Evolutionary conservation across 2,113 vertebrate species (phyloP), one percentile per base, ranked within the genome.

Genomic region (Psettodes erumei): DNA sequence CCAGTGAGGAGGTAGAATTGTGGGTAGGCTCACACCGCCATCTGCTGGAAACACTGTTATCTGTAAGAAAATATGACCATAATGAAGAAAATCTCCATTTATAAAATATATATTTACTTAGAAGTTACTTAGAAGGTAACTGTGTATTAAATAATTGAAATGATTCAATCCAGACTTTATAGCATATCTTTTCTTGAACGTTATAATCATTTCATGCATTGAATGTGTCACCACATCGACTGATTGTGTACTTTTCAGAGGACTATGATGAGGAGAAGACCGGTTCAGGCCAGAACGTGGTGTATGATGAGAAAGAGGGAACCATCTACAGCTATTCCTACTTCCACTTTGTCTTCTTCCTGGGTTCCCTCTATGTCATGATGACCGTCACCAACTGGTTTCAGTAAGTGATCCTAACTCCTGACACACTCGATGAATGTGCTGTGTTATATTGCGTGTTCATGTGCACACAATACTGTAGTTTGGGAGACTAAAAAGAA

Each of bases 321-420:
- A 98, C 97, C 0, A 91, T 97, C 64, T 99, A 99, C 64, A 95
- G 93, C 90, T 99, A 99, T 3, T n/a, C 95, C 71, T 97, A 93
- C 84, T 99, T 99, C 90, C 98, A 99, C 83, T 96, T 96, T 0
- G 94, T 99, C 87, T 99, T 99, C 93, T 97, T 98, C 75, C 88
- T 99, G 75, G 98, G 96, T 33, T 99, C 98, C 0, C 96, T 99
- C 6, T 99, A 99, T 0, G 95, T 99, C 89, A 99, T 99, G 98
- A 99, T 99, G 98, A 98, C 97, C 0, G 90, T 97, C 77, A 99
- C 98, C 86, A 98, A 97, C 77, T 99, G 98, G 98, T 99, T 99
- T 93, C 95, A 98, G 98, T 99, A 91, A 96, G 98, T 95, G 6
- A 21, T 3, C 15, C 50, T 56, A 5, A 19, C 3, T 33, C 2